phyloP scores from a whole-genome alignment of 2,113 vertebrate species.

The Catharus fuscescens region DNA sequence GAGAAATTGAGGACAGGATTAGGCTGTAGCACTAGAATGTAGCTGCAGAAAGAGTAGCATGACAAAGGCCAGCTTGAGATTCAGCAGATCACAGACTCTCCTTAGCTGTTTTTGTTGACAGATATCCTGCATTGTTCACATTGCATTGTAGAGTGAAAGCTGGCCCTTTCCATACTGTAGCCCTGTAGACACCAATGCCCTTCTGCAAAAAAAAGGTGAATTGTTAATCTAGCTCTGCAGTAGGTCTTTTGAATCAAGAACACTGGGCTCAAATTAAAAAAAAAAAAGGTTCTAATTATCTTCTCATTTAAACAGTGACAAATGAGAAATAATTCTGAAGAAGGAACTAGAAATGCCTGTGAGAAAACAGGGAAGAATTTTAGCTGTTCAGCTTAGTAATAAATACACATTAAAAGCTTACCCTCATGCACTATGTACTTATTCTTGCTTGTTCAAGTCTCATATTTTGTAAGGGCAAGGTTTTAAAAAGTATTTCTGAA shows the following conservation, averaged over 20 bases:
- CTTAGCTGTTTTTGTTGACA: not conserved
- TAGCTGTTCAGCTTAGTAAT: not conserved
- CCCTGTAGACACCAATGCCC: not conserved
- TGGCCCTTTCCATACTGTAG: not conserved
- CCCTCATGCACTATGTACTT: not conserved
- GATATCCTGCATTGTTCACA: not conserved
- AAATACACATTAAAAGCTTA: not conserved
- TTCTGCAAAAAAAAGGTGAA: not conserved
- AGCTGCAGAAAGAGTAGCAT: not conserved
- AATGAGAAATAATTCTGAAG: not conserved
- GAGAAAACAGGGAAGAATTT: not conserved
- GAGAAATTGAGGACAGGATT: not conserved
- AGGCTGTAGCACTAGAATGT: not conserved
- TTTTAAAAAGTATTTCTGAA: not conserved
- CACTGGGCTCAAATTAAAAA: not conserved
- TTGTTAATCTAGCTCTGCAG: not conserved
- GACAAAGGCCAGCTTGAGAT: not conserved
- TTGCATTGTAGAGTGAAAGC: not conserved
- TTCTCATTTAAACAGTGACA: not conserved
- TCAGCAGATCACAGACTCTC: not conserved
- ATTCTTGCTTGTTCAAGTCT: not conserved
- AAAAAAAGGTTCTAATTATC: not conserved
- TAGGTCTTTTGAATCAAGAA: not conserved
- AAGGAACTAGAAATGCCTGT: not conserved
- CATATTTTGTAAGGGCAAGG: not conserved